These are phyloP conservation scores for Actenoides hombroni DNA, from an alignment of 2,113 vertebrate species.

Conservation along the genomic window DNA sequence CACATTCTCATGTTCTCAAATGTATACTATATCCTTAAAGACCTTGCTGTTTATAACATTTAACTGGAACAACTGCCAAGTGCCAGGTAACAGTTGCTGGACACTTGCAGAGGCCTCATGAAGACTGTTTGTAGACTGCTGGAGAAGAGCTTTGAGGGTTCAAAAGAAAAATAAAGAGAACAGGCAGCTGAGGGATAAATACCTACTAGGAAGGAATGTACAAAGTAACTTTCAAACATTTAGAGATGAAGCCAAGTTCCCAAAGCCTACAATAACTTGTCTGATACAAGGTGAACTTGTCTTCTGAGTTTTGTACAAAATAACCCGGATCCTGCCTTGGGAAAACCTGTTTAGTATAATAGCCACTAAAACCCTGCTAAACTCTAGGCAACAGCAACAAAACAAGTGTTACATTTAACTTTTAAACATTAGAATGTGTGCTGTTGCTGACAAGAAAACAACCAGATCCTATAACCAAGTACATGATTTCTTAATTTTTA, in stretches of 20 bases:
- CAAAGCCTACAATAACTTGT: not conserved
- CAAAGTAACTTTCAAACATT: slow-evolving; percentile 22
- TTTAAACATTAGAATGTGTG: not conserved
- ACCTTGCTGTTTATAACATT: not conserved
- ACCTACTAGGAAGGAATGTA: not conserved
- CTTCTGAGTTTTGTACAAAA: not conserved
- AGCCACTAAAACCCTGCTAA: not conserved
- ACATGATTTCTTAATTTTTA: slow-evolving; percentile 64
- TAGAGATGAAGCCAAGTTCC: not conserved
- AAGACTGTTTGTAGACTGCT: not conserved
- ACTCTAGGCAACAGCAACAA: not conserved
- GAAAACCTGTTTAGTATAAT: not conserved
- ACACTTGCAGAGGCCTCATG: not conserved
- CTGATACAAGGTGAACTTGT: not conserved
- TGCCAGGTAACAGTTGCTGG: not conserved
- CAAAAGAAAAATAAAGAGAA: slow-evolving; percentile 16
- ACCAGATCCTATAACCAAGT: slow-evolving; percentile 26
- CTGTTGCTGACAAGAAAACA: slow-evolving; percentile 43
- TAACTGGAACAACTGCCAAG: not conserved
- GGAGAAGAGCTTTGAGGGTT: not conserved
- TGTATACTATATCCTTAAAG: not conserved
- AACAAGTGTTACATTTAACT: slow-evolving; percentile 29
- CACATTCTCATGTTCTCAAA: not conserved
- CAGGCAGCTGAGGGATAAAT: not conserved
- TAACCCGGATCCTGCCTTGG: not conserved